A percentile compares a stretch with the other conserved stretches of the same genome.
Conservation (phyloP, 2,888 invertebrate species). For the Cryptus armator region DNA sequence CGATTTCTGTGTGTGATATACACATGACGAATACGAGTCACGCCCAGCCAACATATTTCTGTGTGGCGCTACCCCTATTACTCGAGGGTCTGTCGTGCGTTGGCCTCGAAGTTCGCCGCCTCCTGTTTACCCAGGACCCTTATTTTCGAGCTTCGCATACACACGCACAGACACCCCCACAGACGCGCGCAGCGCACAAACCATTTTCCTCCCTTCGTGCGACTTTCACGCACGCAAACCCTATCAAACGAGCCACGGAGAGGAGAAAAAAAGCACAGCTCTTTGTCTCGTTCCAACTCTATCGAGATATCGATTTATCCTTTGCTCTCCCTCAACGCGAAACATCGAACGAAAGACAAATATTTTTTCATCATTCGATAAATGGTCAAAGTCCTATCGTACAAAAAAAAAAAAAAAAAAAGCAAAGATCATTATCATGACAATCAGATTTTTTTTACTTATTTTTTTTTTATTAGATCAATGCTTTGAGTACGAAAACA, state of each 20-base stretch:
- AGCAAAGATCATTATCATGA: not conserved
- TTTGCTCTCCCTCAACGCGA: not conserved
- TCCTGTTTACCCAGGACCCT: not conserved
- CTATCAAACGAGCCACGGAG: slow-evolving; percentile 15
- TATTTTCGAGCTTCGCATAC: not conserved
- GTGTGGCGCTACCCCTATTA: slow-evolving; percentile 30
- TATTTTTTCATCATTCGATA: not conserved
- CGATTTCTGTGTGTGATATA: slow-evolving; percentile 17
- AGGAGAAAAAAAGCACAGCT: slow-evolving; percentile 13
- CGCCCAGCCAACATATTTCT: slow-evolving; percentile 53
- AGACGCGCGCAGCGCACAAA: not conserved
- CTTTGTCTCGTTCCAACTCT: slow-evolving; percentile 16
- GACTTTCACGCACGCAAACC: slow-evolving; percentile 16
- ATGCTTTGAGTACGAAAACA: not conserved
- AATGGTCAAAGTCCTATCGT: not conserved
- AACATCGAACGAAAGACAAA: not conserved
- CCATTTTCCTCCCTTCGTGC: not conserved
- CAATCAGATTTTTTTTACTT: not conserved
- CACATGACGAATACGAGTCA: slow-evolving; percentile 60
- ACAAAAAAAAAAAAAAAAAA: not conserved
- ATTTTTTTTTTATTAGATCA: not conserved
- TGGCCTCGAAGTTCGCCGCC: slow-evolving; percentile 11
- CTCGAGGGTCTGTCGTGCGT: slow-evolving; percentile 7
- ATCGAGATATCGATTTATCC: slow-evolving; percentile 29
- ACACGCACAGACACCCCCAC: no score